phyloP scores from a whole-genome alignment of 2,888 invertebrate genomes.

The Lutraria lutraria region DNA sequence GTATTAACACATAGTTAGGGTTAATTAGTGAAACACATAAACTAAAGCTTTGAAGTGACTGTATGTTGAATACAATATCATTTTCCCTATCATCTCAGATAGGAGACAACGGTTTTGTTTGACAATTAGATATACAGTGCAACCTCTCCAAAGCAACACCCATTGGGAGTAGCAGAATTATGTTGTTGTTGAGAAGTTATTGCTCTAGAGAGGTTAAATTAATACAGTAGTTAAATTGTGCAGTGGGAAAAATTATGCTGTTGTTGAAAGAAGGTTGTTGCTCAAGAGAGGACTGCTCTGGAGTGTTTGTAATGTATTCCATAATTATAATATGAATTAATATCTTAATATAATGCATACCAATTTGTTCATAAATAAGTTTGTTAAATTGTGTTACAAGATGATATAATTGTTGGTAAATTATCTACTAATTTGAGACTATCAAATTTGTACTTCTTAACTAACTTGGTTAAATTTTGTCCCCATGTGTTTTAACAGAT shows the following conservation, averaged over 20 bases:
- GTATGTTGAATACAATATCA: background rate
- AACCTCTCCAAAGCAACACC: too few species aligned
- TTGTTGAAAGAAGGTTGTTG: too few species aligned
- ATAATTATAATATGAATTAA: background rate
- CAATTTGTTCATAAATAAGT: background rate
- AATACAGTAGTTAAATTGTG: too few species aligned
- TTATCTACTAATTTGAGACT: background rate
- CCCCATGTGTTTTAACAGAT: background rate
- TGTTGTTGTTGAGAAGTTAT: too few species aligned
- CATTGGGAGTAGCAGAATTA: too few species aligned
- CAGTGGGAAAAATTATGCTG: too few species aligned
- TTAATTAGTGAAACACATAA: too few species aligned
- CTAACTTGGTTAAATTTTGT: background rate
- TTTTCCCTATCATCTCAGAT: background rate
- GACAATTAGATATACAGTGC: too few species aligned
- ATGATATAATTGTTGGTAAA: background rate
- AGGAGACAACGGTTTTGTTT: background rate
- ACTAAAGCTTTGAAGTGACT: too few species aligned
- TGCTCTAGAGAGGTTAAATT: too few species aligned
- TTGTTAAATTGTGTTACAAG: background rate
- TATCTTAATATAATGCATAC: background rate
- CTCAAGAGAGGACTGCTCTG: background rate
- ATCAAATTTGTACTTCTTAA: too few species aligned
- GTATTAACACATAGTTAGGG: too few species aligned
- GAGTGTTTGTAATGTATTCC: background rate